Evolutionary conservation across 2,888 invertebrate species (phyloP).

Genomic region (Globia sparganii): DNA sequence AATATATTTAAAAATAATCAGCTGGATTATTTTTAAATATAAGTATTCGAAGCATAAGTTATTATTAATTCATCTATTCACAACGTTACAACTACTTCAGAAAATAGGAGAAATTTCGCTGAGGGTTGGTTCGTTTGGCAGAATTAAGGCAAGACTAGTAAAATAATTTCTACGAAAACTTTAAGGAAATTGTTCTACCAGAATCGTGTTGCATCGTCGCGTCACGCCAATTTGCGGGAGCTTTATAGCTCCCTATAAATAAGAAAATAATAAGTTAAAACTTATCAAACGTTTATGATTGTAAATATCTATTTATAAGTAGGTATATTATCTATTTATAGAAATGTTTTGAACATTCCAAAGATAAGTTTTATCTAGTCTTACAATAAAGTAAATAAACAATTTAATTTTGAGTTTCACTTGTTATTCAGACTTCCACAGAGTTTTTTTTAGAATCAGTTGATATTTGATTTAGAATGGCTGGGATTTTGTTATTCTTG

Average conservation of each 20-base stretch:
- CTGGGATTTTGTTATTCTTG: not conserved
- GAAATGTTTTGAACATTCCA: constrained; percentile 60
- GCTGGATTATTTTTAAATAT: not conserved
- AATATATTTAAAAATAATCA: not conserved
- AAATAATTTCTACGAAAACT: too few relatives aligned
- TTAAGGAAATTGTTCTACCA: too few relatives aligned
- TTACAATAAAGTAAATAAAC: constrained; percentile 48
- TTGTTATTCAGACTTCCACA: not conserved
- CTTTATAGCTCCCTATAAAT: not conserved
- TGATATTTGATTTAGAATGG: too few relatives aligned
- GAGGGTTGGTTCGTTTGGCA: not conserved
- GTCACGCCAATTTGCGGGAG: too few relatives aligned
- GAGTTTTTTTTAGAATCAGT: not conserved
- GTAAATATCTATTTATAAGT: constrained; percentile 35
- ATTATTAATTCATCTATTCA: too few relatives aligned
- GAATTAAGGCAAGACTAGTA: not conserved
- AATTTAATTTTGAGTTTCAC: constrained; percentile 2
- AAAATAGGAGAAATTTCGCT: not conserved
- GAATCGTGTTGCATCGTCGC: too few relatives aligned
- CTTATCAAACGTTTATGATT: constrained; percentile 30
- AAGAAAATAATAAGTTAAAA: constrained; percentile 30
- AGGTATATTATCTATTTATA: constrained; percentile 47
- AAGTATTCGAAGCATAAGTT: not conserved
- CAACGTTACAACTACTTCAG: not conserved
- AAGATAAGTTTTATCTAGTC: constrained; percentile 67